phyloP scores from a whole-genome alignment of 2,797 vertebrate genomes.

The Prunella strophiata region DNA sequence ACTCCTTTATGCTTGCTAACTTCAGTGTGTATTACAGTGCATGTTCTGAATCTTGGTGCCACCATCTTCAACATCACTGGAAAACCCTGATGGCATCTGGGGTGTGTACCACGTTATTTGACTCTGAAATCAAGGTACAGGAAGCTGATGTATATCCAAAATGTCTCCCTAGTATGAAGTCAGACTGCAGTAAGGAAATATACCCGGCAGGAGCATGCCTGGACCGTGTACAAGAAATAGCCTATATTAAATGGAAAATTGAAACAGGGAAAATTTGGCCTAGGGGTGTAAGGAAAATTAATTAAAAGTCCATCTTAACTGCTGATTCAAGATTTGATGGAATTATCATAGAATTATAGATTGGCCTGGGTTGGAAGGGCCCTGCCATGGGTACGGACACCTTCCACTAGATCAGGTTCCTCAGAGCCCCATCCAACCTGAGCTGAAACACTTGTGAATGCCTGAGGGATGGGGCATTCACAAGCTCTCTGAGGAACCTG shows the following conservation, averaged over 20 bases:
- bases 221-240: background rate
- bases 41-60: background rate
- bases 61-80: background rate
- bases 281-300: background rate
- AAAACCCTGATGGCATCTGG: background rate
- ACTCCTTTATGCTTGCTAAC: background rate
- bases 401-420: background rate
- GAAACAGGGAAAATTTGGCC: background rate
- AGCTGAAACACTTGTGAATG: background rate
- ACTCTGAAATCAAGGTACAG: background rate
- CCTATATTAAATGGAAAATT: background rate
- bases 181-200: background rate
- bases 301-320: background rate
- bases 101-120: background rate
- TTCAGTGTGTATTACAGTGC: background rate
- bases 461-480: too few relatives aligned
- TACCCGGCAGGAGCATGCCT: background rate
- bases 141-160: background rate
- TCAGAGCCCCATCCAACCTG: background rate
- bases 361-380: background rate
- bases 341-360: background rate
- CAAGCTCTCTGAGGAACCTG: background rate
- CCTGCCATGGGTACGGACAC: background rate
- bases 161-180: background rate
- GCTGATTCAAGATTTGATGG: background rate